Percentiles rank a stretch among this genome's conserved stretches.
These are phyloP conservation scores for Apis cerana DNA, from an alignment of 1,140 invertebrate genomes.

Conservation along the genomic window DNA sequence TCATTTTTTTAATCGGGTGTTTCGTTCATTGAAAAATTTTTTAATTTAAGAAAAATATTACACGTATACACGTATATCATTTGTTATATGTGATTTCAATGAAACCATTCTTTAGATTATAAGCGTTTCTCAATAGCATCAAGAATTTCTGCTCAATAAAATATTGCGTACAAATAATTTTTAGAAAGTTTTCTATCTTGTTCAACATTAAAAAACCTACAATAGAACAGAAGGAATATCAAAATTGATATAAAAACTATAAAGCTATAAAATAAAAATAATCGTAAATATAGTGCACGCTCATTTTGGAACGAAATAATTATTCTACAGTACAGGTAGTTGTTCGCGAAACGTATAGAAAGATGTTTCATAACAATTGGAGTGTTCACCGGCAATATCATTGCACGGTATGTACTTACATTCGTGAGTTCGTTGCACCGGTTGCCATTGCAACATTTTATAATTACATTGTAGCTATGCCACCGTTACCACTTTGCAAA, in stretches of 20 bases:
- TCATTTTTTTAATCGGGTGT: no score
- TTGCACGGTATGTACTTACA: conserved; percentile 21
- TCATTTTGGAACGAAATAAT: neutral
- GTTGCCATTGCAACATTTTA: conserved; percentile 70
- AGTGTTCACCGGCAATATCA: conserved; percentile 52
- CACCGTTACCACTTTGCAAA: conserved; percentile 67
- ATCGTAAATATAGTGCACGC: no score
- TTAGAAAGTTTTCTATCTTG: neutral
- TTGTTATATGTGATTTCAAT: no score
- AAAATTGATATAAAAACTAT: neutral
- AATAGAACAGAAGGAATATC: neutral
- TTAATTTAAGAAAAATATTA: no score
- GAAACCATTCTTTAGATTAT: no score
- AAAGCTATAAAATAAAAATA: neutral
- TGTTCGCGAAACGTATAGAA: conserved; percentile 37
- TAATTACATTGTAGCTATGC: conserved; percentile 66
- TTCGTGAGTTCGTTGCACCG: conserved; percentile 70
- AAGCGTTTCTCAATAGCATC: neutral
- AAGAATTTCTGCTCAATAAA: neutral
- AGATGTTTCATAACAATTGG: conserved; percentile 58
- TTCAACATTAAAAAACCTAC: neutral
- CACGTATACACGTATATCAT: no score
- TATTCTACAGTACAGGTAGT: neutral
- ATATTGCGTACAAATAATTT: neutral
- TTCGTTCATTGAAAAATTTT: no score